Evolutionary conservation across 2,797 vertebrate genomes (phyloP).

Genomic region (Coregonus suidteri): DNA sequence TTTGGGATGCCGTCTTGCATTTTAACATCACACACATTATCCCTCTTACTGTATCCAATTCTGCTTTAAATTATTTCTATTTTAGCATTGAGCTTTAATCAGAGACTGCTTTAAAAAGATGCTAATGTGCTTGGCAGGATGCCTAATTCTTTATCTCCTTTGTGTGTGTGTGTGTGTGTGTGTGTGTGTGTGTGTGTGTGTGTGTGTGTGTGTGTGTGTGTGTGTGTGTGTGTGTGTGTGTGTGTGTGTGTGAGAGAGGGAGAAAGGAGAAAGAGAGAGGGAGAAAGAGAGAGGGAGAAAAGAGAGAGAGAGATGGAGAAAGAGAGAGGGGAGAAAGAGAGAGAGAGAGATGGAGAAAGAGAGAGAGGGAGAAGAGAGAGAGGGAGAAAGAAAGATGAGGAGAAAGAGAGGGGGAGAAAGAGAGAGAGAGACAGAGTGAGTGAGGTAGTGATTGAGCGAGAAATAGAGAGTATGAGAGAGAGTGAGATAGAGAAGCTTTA

Average conservation of each 20-base stretch:
- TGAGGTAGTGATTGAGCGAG: slow-evolving; percentile 23
- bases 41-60: slow-evolving; percentile 85
- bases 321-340: no score
- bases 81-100: slow-evolving; percentile 82
- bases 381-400: no score
- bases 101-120: slow-evolving; percentile 80
- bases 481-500: slow-evolving; percentile 25
- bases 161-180: slow-evolving; percentile 37
- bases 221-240: no score
- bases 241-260: no score
- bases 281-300: no score
- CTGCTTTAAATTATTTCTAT: slow-evolving; percentile 87
- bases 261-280: no score
- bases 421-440: not conserved
- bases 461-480: slow-evolving; percentile 3
- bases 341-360: no score
- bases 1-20: slow-evolving; percentile 85
- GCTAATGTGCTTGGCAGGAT: slow-evolving; percentile 79
- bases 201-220: slow-evolving; percentile 43
- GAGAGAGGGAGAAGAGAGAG: no score
- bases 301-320: not conserved
- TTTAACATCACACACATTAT: slow-evolving; percentile 85
- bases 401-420: not conserved
- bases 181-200: slow-evolving; percentile 8
- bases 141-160: slow-evolving; percentile 72